Evolutionary conservation across 1,140 invertebrate species (phyloP).

Genomic region (Leptinotarsa defecta): DNA sequence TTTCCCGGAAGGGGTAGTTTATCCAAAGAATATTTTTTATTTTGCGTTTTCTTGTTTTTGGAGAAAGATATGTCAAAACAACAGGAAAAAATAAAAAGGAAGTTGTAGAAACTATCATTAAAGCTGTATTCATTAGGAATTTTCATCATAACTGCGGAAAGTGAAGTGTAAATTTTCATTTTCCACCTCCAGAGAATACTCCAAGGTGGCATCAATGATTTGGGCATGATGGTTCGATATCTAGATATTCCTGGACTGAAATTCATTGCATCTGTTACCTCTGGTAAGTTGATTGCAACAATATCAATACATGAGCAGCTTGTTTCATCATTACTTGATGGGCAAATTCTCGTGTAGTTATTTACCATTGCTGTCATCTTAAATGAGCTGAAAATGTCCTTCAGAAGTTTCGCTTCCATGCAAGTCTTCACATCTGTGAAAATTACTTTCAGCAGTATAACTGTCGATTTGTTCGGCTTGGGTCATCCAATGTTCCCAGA

Average conservation of each 20-base stretch:
- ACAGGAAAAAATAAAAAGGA: too few species aligned
- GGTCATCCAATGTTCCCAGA: neutral
- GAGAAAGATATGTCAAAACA: too few species aligned
- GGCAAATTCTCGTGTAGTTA: constrained; percentile 1
- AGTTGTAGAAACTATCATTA: too few species aligned
- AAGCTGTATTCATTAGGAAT: neutral
- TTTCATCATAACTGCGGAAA: neutral
- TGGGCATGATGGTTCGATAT: neutral
- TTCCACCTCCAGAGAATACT: neutral
- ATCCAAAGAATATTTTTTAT: neutral
- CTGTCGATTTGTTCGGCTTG: neutral
- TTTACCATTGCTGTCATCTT: too few species aligned
- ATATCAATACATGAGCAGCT: neutral
- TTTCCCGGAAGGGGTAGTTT: neutral
- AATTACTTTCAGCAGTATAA: constrained; percentile 10
- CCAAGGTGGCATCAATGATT: neutral
- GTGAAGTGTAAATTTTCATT: neutral
- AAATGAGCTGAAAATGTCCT: neutral
- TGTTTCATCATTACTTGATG: constrained; percentile 4
- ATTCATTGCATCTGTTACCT: neutral
- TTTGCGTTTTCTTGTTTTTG: too few species aligned
- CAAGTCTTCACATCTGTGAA: neutral
- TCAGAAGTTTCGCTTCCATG: neutral
- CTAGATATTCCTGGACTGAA: neutral
- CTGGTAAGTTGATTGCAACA: neutral